A percentile compares a stretch with the other conserved stretches of the same genome.
Evolutionary conservation across 1,140 invertebrate species (phyloP).

Genomic region (Drosophila sulfurigaster): DNA sequence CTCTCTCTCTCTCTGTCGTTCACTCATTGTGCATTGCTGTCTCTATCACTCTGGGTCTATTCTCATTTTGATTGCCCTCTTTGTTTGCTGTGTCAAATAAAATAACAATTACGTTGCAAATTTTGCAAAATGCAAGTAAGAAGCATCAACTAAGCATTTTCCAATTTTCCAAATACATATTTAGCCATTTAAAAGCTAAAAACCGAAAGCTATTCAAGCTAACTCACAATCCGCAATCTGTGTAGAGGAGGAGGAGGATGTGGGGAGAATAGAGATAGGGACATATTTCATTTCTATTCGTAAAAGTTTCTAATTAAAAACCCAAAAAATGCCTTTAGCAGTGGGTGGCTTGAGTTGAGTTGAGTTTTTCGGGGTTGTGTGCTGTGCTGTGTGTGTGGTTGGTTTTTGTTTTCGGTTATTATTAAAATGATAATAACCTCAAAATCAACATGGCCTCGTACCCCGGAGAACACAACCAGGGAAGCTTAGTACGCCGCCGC

Average conservation of each 20-base stretch:
- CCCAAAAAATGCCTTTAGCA: constrained; percentile 51
- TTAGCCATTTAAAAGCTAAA: constrained; percentile 54
- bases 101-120: constrained; percentile 60
- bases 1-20: constrained; percentile 4
- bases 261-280: neutral
- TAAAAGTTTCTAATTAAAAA: constrained; percentile 67
- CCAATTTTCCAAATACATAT: constrained; percentile 56
- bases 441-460: constrained; percentile 67
- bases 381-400: constrained; percentile 18
- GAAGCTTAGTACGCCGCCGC: neutral
- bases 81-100: constrained; percentile 57
- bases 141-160: constrained; percentile 53
- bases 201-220: constrained; percentile 21
- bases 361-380: constrained; percentile 6
- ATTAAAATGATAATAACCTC: constrained; percentile 79
- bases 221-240: neutral
- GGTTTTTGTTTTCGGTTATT: constrained; percentile 71
- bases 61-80: constrained; percentile 30
- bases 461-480: neutral
- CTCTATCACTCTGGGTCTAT: neutral
- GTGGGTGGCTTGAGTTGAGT: neutral
- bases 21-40: neutral
- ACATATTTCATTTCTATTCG: constrained; percentile 63
- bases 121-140: constrained; percentile 42
- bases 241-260: neutral